phyloP scores from a whole-genome alignment of 2,113 vertebrate species.

The Amazona vittata region DNA sequence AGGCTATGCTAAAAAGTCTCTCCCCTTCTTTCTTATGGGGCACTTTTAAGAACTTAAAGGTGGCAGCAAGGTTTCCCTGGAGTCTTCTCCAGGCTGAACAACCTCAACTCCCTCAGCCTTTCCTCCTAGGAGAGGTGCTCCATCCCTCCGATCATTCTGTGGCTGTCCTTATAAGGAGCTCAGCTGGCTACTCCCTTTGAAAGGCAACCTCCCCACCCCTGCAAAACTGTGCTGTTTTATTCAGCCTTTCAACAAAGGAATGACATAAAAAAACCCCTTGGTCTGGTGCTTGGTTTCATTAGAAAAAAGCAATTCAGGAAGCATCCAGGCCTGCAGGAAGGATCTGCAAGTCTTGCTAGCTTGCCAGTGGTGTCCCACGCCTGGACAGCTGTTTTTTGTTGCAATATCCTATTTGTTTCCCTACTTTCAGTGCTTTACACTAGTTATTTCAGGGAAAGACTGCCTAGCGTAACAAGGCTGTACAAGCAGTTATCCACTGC shows the following conservation, averaged over 20 bases:
- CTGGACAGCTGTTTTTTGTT: background rate
- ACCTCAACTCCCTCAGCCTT: background rate
- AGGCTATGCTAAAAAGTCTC: background rate
- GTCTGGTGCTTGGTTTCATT: fast-evolving
- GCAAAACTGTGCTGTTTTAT: background rate
- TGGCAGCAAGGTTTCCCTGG: background rate
- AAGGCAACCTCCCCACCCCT: background rate
- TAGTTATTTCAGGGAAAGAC: background rate
- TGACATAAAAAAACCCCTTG: fast-evolving
- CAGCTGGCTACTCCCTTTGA: background rate
- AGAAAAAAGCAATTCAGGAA: background rate
- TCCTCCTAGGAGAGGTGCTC: background rate
- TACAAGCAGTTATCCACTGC: background rate
- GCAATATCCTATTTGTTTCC: background rate
- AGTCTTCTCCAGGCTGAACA: background rate
- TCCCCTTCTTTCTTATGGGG: background rate
- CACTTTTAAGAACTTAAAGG: background rate
- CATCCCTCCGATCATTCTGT: background rate
- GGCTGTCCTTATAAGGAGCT: background rate
- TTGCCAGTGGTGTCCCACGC: background rate
- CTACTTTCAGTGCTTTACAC: background rate
- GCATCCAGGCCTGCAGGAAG: background rate
- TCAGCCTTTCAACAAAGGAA: background rate
- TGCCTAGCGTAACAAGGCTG: background rate
- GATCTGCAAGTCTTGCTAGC: background rate